phyloP scores from a whole-genome alignment of 2,113 vertebrate genomes.

The Syngnathus typhle region DNA sequence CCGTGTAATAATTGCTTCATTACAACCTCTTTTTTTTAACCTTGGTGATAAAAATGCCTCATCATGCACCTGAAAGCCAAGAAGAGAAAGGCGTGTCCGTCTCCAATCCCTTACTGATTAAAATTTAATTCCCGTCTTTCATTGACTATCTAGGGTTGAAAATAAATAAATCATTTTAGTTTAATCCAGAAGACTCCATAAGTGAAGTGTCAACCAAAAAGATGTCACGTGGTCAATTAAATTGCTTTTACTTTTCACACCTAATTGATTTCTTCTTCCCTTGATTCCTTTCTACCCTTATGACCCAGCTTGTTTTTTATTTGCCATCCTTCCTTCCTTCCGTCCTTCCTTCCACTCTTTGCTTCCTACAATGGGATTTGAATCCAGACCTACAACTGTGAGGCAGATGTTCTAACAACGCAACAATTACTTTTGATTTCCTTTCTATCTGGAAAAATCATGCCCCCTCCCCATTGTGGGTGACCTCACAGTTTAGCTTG shows the following conservation, averaged over 20 bases:
- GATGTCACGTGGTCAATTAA: neutral
- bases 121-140: neutral
- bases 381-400: neutral
- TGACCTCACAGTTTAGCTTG: slow-evolving; percentile 51
- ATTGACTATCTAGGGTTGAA: neutral
- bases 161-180: neutral
- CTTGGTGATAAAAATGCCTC: neutral
- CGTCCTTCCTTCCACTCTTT: neutral
- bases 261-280: too few relatives aligned
- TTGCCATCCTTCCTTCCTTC: neutral
- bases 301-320: too few relatives aligned
- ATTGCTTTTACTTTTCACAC: too few relatives aligned
- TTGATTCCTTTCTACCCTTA: too few relatives aligned
- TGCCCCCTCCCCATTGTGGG: slow-evolving; percentile 26
- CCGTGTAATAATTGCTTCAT: neutral
- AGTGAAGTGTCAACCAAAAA: neutral
- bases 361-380: too few relatives aligned
- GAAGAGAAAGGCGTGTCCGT: slow-evolving; percentile 45
- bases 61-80: slow-evolving; percentile 31
- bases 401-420: neutral
- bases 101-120: slow-evolving; percentile 4
- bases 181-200: neutral
- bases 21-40: neutral
- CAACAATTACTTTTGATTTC: too few relatives aligned
- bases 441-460: neutral